These are phyloP conservation scores for Rallus crepitans DNA, from an alignment of 2,797 vertebrate species.

Conservation along the genomic window DNA sequence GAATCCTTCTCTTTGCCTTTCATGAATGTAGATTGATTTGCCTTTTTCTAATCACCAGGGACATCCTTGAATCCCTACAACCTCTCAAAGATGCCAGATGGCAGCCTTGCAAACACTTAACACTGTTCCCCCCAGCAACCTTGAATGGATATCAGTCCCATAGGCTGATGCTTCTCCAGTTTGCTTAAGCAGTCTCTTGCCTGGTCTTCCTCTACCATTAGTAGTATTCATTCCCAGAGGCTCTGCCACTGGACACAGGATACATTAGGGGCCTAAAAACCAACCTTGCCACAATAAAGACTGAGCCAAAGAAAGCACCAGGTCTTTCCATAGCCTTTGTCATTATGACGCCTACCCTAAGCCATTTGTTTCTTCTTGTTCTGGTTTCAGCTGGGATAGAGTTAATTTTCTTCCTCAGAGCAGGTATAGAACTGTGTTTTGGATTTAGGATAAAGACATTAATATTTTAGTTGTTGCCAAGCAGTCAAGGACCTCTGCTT, in stretches of 20 bases:
- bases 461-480: too few relatives aligned
- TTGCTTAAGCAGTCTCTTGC: neutral
- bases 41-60: neutral
- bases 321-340: neutral
- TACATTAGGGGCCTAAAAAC: neutral
- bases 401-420: too few relatives aligned
- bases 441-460: too few relatives aligned
- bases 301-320: neutral
- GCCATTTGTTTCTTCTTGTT: neutral
- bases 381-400: too few relatives aligned
- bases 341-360: neutral
- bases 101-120: neutral
- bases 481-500: too few relatives aligned
- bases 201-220: neutral
- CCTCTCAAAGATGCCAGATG: neutral
- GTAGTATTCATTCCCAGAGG: neutral
- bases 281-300: neutral
- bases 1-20: neutral
- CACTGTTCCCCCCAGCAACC: neutral
- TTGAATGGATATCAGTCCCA: neutral
- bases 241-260: neutral
- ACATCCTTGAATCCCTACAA: neutral
- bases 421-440: too few relatives aligned
- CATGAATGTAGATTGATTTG: neutral
- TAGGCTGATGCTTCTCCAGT: rapidly evolving